These are phyloP conservation scores for Tiphia femorata DNA, from an alignment of 2,888 invertebrate species.

Conservation along the genomic window DNA sequence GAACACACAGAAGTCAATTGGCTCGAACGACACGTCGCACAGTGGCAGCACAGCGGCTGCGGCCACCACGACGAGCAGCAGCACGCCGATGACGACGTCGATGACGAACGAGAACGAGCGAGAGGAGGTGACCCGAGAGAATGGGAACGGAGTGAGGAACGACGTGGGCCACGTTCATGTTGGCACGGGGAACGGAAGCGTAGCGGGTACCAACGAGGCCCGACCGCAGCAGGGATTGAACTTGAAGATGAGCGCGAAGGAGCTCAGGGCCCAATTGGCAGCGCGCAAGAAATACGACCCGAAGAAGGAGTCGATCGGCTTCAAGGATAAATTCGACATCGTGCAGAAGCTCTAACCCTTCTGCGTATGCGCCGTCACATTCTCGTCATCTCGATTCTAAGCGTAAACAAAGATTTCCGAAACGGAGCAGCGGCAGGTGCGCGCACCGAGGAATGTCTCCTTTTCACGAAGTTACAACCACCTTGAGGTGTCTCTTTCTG, in stretches of 20 bases:
- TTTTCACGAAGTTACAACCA: too few relatives aligned
- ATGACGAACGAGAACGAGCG: slow-evolving; percentile 34
- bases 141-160: background rate
- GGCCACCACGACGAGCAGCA: slow-evolving; percentile 27
- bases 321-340: slow-evolving; percentile 93
- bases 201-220: slow-evolving; percentile 43
- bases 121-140: background rate
- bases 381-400: too few relatives aligned
- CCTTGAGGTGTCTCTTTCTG: too few relatives aligned
- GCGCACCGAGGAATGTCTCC: too few relatives aligned
- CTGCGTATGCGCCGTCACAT: too few relatives aligned
- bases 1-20: slow-evolving; percentile 60
- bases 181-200: slow-evolving; percentile 27
- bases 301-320: slow-evolving; percentile 89
- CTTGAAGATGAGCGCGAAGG: slow-evolving; percentile 92
- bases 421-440: too few relatives aligned
- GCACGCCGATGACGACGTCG: slow-evolving; percentile 24
- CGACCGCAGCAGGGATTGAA: slow-evolving; percentile 72
- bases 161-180: slow-evolving; percentile 17
- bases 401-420: too few relatives aligned
- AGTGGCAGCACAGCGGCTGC: slow-evolving; percentile 56
- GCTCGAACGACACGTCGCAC: slow-evolving; percentile 58
- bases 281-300: slow-evolving; percentile 91
- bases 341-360: slow-evolving; percentile 90
- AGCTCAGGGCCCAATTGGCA: slow-evolving; percentile 87